A percentile compares a stretch with the other conserved stretches of the same genome.
Evolutionary conservation across 2,113 vertebrate species (phyloP).

Genomic region (Cygnus buccinator): DNA sequence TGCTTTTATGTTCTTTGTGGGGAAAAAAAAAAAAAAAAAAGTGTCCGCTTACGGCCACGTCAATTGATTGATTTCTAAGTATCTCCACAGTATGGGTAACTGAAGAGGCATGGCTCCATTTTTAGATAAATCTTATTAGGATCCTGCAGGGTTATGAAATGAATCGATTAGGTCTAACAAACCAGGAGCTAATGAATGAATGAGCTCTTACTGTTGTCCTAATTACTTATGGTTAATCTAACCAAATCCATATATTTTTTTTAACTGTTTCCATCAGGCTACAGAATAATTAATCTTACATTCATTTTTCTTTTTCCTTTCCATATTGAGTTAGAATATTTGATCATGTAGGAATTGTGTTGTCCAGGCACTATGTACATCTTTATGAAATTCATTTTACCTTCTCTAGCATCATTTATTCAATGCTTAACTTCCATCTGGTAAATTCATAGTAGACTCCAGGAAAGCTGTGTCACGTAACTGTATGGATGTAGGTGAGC

Average conservation of each 20-base stretch:
- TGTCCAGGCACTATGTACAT: accelerated
- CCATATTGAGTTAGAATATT: background rate
- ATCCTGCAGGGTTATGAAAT: conserved; percentile 28
- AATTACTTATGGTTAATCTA: conserved; percentile 48
- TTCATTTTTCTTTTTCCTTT: conserved; percentile 35
- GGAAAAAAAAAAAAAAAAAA: background rate
- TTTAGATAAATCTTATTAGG: conserved; percentile 51
- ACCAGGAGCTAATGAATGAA: conserved; percentile 54
- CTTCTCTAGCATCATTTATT: background rate
- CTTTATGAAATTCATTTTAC: background rate
- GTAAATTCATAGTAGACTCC: background rate
- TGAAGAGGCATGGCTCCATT: background rate
- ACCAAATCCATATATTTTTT: background rate
- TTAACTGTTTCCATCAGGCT: background rate
- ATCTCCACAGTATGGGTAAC: background rate
- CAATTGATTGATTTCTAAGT: conserved; percentile 12
- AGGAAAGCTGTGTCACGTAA: background rate
- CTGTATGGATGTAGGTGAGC: background rate
- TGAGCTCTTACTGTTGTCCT: conserved; percentile 29
- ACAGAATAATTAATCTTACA: conserved; percentile 25
- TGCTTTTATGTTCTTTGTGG: background rate
- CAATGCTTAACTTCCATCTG: background rate
- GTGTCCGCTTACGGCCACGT: background rate
- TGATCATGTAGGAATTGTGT: background rate
- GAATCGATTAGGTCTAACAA: conserved; percentile 24